Evolutionary conservation across 1,140 invertebrate genomes (phyloP), one percentile per base, ranked within the genome.

Genomic region (Drosophila navojoa): DNA sequence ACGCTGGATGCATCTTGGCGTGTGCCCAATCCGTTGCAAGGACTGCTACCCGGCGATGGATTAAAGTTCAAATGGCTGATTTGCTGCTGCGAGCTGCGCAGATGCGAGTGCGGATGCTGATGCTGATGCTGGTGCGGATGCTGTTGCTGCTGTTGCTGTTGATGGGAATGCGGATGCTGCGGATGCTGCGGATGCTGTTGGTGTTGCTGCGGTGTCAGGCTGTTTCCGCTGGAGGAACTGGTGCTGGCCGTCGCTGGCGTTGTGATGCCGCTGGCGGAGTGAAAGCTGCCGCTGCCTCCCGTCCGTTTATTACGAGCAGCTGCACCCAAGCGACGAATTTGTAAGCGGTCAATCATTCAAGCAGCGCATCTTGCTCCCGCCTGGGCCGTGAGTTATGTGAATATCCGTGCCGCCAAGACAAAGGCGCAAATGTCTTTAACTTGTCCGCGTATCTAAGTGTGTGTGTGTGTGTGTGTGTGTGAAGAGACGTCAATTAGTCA

Each of bases 311-410:
- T 90, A 72, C 77, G 76, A 68, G 84, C 84, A 86, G 81, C 90
- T 86, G 85, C 84, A 80, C 90, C 90, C 77, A 91, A 90, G 75
- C 90, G 90, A 78, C 90, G 90, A 45, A 89, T 91, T 60, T 91
- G 84, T 73, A 91, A 85, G 60, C 81, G 85, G 81, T 91, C 90
- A 91, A 90, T 86, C 90, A 91, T 91, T 91, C 84, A 91, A 86
- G 52, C 76, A 66, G 61, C 72, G 66, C 82, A 82, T 86, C 68
- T 64, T 87, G 75, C 42, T 77, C 60, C 78, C 44, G 45, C 42
- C 52, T 40, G 49, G 19, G 19, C 40, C 11, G 32, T 47, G 44
- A 22, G 53, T 55, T 60, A 16, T 19, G 57, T 49, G 4, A 15
- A 45, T 19, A 22, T 27, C 16, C 16, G 10, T 11, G 4, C 10